Conservation (phyloP, 2,888 invertebrate genomes). For the Scaptomyza cyrtandrae region DNA sequence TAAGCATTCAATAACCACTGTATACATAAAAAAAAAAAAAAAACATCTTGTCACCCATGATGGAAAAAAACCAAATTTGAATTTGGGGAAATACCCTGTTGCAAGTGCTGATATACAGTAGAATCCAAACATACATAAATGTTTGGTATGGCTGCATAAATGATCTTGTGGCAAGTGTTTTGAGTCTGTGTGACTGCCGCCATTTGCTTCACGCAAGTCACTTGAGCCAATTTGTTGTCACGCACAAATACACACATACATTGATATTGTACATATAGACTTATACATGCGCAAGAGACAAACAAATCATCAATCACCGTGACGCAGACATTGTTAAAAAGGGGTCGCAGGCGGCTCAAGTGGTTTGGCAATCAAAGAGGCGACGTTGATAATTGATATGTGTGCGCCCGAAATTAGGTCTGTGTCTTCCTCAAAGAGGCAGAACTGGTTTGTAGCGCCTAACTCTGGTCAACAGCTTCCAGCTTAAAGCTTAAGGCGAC, state of each 20-base stretch:
- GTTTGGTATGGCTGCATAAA: background rate
- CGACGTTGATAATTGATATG: constrained; percentile 74
- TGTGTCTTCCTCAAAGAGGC: background rate
- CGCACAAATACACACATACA: constrained; percentile 44
- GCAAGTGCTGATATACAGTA: constrained; percentile 3
- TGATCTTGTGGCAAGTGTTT: background rate
- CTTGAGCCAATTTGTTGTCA: constrained; percentile 74
- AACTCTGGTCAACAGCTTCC: constrained; percentile 6
- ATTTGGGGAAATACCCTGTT: background rate
- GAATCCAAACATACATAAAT: background rate
- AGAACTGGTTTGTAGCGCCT: constrained; percentile 47
- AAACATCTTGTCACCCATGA: background rate
- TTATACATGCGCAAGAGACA: constrained; percentile 40
- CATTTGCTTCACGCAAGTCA: constrained; percentile 50
- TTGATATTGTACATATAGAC: constrained; percentile 1
- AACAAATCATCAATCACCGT: constrained; percentile 78
- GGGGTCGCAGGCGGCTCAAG: constrained; percentile 67
- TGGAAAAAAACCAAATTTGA: background rate
- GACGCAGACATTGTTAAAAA: constrained; percentile 58
- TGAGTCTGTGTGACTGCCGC: constrained; percentile 19
- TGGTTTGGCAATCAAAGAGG: constrained; percentile 77
- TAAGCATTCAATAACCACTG: background rate
- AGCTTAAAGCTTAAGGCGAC: background rate
- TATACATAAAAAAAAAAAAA: constrained; percentile 1
- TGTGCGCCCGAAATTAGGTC: constrained; percentile 46